phyloP scores from a whole-genome alignment of 2,797 vertebrate genomes.

The Bryconaethiops microstoma region DNA sequence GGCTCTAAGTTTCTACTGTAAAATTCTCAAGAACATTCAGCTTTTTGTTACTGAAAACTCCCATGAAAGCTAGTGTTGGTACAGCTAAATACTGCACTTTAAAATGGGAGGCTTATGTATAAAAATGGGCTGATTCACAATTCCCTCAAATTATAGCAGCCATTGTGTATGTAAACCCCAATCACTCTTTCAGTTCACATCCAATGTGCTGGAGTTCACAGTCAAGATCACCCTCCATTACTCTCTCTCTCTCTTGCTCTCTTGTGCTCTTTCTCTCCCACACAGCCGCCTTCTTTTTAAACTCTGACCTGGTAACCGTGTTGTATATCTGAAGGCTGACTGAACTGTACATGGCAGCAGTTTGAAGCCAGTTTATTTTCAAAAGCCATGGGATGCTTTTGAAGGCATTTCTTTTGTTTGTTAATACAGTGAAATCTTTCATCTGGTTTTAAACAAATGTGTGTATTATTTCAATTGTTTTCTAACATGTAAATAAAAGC shows the following conservation, averaged over 20 bases:
- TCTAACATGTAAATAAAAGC: slow-evolving; percentile 80
- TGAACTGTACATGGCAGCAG: slow-evolving; percentile 49
- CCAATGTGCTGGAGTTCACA: background rate
- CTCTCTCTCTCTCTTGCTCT: slow-evolving; percentile 42
- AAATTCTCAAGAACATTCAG: background rate
- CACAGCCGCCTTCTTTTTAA: background rate
- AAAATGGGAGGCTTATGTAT: too few relatives aligned
- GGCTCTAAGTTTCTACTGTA: too few relatives aligned
- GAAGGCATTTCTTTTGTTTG: slow-evolving; percentile 56
- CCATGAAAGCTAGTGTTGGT: background rate
- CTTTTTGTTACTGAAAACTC: background rate
- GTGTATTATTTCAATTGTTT: slow-evolving; percentile 73
- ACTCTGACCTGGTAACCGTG: background rate
- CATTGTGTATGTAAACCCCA: too few relatives aligned
- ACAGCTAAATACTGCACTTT: background rate
- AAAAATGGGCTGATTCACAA: too few relatives aligned
- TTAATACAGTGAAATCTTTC: slow-evolving; percentile 67
- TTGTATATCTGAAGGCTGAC: slow-evolving; percentile 35
- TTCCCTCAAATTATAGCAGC: background rate
- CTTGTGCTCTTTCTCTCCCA: slow-evolving; percentile 30
- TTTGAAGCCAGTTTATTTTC: slow-evolving; percentile 60
- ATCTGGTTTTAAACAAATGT: slow-evolving; percentile 69
- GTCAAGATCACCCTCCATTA: background rate
- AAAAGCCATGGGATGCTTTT: slow-evolving; percentile 67
- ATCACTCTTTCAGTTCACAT: background rate